Conservation (phyloP, 2,113 vertebrate species). For the Rhynchopsitta pachyrhyncha region DNA sequence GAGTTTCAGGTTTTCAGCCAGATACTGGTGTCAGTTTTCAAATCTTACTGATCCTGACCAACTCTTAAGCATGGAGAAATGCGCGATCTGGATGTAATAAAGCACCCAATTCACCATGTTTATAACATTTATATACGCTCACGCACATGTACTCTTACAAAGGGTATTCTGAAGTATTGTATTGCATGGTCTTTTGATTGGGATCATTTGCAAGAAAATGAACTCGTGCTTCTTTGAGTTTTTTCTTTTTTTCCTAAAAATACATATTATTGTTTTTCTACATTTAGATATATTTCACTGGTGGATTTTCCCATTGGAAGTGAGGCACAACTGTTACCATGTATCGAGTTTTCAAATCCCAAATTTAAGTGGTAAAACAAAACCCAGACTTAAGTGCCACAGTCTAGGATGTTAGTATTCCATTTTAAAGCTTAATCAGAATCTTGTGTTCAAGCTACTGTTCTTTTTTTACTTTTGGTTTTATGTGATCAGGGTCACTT, state of each 20-base stretch:
- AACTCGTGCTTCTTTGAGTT: not conserved
- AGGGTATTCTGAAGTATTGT: not conserved
- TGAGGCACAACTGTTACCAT: not conserved
- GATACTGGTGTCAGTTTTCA: not conserved
- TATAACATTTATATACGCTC: not conserved
- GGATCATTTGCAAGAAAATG: not conserved
- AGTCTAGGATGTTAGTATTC: not conserved
- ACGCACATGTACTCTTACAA: not conserved
- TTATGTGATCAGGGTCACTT: not conserved
- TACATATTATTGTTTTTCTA: not conserved
- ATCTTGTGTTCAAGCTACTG: not conserved
- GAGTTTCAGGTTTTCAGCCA: not conserved
- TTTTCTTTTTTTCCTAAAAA: not conserved
- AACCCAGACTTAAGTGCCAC: not conserved
- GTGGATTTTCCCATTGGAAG: not conserved
- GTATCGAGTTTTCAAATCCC: not conserved
- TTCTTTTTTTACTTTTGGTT: not conserved
- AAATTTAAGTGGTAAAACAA: not conserved
- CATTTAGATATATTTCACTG: not conserved
- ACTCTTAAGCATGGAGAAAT: not conserved
- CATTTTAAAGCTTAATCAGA: not conserved
- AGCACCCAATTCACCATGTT: not conserved
- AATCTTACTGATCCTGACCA: not conserved
- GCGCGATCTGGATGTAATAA: not conserved
- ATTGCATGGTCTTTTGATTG: not conserved